These are phyloP conservation scores for Melanotaenia nigrans DNA, from an alignment of 2,797 vertebrate genomes.

Conservation along the genomic window DNA sequence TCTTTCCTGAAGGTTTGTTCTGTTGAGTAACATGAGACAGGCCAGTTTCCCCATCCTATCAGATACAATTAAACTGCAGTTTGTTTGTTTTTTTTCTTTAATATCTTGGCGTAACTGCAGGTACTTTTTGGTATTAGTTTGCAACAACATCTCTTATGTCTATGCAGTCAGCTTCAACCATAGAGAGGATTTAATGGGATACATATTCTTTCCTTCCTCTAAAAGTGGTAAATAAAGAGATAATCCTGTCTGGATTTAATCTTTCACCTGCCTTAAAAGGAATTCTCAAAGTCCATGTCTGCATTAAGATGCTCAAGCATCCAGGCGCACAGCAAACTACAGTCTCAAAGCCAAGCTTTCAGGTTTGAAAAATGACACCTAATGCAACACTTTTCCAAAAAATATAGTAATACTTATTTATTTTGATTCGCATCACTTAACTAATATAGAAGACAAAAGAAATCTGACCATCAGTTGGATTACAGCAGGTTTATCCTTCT, in stretches of 20 bases:
- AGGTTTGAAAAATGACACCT: constrained; percentile 1
- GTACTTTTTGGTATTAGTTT: background rate
- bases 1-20: too few species aligned
- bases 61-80: background rate
- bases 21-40: background rate
- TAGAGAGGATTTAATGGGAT: background rate
- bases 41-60: background rate
- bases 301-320: background rate
- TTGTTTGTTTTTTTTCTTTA: too few species aligned
- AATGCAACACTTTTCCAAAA: constrained; percentile 13
- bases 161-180: background rate
- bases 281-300: constrained; percentile 6
- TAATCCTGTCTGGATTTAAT: constrained; percentile 12
- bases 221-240: constrained; percentile 7
- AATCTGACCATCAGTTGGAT: constrained; percentile 48
- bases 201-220: background rate
- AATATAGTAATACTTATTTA: constrained; percentile 5
- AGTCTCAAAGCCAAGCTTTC: background rate
- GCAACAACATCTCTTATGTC: background rate
- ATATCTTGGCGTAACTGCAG: background rate
- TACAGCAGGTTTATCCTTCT: constrained; percentile 42
- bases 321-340: background rate
- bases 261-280: background rate
- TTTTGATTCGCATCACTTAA: constrained; percentile 30
- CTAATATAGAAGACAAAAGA: constrained; percentile 22